Base-by-base conservation (phyloP, 1,140 invertebrate species). In the Armadillidium nasatum region DNA sequence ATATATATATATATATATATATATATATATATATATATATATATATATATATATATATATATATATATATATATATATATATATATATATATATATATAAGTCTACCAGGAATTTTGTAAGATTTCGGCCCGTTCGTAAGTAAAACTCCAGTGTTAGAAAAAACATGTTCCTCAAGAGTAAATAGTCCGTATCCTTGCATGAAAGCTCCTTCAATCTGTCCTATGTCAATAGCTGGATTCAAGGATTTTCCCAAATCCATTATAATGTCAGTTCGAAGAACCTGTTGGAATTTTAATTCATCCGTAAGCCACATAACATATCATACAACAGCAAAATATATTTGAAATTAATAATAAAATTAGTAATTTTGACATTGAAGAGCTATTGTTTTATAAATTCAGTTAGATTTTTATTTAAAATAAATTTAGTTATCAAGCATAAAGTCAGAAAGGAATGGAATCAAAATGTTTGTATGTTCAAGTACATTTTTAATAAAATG, bases 221-320 rank as follows among this genome's bases (percentile, higher is more conserved):
- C 96, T 82, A 98, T 93, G 82, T 98, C 96, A 81, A 98, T 95
- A 0, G 95, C 94, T 23, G 95, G 95, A 86, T 98, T 98, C 44
- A 98, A 85, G 86, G 94, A 96, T 76, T 93, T 90, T n/a, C 92
- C 92, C 71, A 97, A 87, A 86, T 98, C 96, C 95, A 97, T 97
- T 0, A 98, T 94, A 81, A 98, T 97, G 82, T 98, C 93, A 2
- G 92, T 93, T 83, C 90, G 88, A 69, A 95, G 83, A 9, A 97
- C 90, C 90, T 91, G 80, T 15, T 15, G 1, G 7, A 66, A 66
- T 66, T 66, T 21, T 66, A 15, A 66, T n/a, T 66, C 21, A 66
- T 3, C 54, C 7, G 1, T 21, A 4, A 66, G 15, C 7, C 21
- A 68, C 66, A 68, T 10, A 10, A 68, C 6, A 68, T 15, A 1